Evolutionary conservation across 2,888 invertebrate genomes (phyloP).

Genomic region (Diachrysia chrysitis): DNA sequence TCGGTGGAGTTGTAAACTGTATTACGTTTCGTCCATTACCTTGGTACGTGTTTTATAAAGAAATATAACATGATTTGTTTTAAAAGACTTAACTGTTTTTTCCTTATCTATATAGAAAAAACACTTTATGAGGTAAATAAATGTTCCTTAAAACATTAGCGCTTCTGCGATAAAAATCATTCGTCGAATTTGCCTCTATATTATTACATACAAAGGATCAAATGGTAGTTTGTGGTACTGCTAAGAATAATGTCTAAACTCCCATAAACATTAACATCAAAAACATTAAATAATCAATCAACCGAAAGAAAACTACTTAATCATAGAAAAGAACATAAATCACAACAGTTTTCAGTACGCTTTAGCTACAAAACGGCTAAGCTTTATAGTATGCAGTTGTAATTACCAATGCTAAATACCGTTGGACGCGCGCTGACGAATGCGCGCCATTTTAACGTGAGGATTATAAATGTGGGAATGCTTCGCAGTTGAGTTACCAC

Average conservation of each 20-base stretch:
- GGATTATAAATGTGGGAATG: constrained; percentile 5
- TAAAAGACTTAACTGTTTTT: not conserved
- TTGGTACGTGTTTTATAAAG: not conserved
- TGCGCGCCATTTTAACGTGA: not conserved
- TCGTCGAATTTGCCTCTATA: no score
- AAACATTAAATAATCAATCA: not conserved
- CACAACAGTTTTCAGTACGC: not conserved
- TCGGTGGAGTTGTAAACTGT: not conserved
- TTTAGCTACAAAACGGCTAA: not conserved
- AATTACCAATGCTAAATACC: constrained; percentile 40
- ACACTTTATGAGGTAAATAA: not conserved
- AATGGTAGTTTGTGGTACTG: no score
- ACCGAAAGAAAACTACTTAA: not conserved
- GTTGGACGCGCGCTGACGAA: constrained; percentile 8
- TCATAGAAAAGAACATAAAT: not conserved
- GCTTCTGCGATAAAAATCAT: no score
- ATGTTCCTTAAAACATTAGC: not conserved
- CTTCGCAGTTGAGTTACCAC: not conserved
- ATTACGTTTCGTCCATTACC: not conserved
- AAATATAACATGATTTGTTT: not conserved
- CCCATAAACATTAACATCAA: no score
- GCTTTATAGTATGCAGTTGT: constrained; percentile 12
- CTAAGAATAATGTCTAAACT: no score
- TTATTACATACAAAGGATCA: no score
- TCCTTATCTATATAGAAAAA: no score